phyloP scores from a whole-genome alignment of 2,797 vertebrate genomes.

The Crotalus adamanteus region DNA sequence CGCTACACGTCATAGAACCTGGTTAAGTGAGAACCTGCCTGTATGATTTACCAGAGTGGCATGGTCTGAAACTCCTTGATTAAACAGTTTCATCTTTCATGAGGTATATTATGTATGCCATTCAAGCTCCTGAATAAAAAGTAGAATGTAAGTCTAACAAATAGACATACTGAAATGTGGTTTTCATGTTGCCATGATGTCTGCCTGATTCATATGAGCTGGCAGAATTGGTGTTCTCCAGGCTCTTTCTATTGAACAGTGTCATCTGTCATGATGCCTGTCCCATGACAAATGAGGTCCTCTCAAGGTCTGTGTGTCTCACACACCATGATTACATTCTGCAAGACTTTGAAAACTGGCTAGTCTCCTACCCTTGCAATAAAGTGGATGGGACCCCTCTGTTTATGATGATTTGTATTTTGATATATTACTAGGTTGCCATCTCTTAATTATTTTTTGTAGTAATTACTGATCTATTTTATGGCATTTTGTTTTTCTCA shows the following conservation, averaged over 20 bases:
- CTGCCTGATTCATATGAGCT: not conserved
- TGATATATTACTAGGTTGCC: not conserved
- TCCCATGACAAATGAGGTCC: not conserved
- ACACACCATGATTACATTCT: not conserved
- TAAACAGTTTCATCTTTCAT: not conserved
- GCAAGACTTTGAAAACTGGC: not conserved
- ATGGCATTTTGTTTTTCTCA: not conserved
- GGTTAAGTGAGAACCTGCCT: not conserved
- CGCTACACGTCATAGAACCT: not conserved
- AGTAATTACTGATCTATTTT: not conserved
- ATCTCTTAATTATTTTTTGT: not conserved
- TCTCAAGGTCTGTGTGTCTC: not conserved
- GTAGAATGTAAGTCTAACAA: not conserved
- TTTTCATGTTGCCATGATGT: not conserved
- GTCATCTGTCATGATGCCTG: not conserved
- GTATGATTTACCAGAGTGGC: not conserved
- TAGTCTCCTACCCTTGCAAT: not conserved
- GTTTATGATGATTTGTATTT: not conserved
- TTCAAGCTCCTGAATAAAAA: not conserved
- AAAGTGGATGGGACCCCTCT: not conserved
- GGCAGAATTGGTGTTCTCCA: not conserved
- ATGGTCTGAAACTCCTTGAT: not conserved
- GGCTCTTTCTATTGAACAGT: not conserved
- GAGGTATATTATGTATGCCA: not conserved
- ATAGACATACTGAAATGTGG: not conserved